Evolutionary conservation across 2,888 invertebrate species (phyloP).

Genomic region (Meandrusa payeni): DNA sequence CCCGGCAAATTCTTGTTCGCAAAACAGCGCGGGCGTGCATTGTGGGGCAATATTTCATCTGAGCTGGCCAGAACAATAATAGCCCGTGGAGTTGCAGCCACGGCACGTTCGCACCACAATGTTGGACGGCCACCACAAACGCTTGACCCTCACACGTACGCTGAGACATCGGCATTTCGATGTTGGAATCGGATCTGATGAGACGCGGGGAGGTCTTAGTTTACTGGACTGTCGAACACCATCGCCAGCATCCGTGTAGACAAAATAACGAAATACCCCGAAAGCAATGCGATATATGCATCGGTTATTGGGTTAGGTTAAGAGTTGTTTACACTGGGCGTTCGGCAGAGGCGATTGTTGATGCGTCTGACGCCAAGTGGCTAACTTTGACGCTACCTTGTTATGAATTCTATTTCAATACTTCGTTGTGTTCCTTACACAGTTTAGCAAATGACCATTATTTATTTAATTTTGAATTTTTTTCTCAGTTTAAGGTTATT

Average conservation of each 20-base stretch:
- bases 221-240: conserved; percentile 53
- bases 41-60: conserved; percentile 79
- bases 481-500: too few relatives aligned
- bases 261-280: conserved; percentile 78
- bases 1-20: conserved; percentile 68
- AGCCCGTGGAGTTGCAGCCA: conserved; percentile 73
- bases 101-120: conserved; percentile 79
- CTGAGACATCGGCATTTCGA: conserved; percentile 18
- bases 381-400: conserved; percentile 52
- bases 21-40: conserved; percentile 70
- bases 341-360: conserved; percentile 68
- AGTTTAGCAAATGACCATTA: conserved; percentile 2
- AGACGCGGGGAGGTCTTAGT: conserved; percentile 41
- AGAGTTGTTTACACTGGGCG: conserved; percentile 65
- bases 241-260: conserved; percentile 77
- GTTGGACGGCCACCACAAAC: conserved; percentile 57
- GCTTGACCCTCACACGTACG: conserved; percentile 40
- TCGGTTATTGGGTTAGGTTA: conserved; percentile 78
- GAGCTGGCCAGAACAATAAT: conserved; percentile 79
- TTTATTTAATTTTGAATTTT: too few relatives aligned
- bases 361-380: conserved; percentile 68
- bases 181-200: conserved; percentile 31
- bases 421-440: conserved; percentile 31
- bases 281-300: conserved; percentile 74
- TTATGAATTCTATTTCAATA: conserved; percentile 44